phyloP scores from a whole-genome alignment of 2,113 vertebrate species.

The Bufo gargarizans region DNA sequence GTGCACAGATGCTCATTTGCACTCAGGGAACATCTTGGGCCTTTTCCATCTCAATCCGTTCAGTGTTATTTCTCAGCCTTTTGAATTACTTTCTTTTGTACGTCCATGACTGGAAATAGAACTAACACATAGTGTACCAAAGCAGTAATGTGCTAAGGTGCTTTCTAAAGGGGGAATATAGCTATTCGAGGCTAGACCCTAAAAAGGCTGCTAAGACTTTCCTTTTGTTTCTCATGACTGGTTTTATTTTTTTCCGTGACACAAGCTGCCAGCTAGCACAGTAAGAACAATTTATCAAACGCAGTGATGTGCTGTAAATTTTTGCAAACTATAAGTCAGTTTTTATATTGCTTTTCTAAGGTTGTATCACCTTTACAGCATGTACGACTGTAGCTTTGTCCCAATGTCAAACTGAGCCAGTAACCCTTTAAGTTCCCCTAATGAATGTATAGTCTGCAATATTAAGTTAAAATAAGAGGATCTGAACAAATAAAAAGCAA shows the following conservation, averaged over 20 bases:
- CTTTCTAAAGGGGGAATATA: slow-evolving; percentile 47
- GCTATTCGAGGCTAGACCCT: slow-evolving; percentile 25
- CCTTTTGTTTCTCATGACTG: slow-evolving; percentile 53
- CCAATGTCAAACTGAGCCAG: neutral
- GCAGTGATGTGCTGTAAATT: slow-evolving; percentile 49
- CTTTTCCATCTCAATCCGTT: slow-evolving; percentile 43
- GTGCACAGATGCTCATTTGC: slow-evolving; percentile 53
- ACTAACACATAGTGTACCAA: slow-evolving; percentile 40
- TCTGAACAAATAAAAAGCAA: neutral
- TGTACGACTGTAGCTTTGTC: neutral
- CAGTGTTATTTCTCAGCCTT: slow-evolving; percentile 48
- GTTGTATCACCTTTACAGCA: slow-evolving; percentile 34
- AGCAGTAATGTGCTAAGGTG: slow-evolving; percentile 33
- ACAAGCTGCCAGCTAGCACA: slow-evolving; percentile 39
- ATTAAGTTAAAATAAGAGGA: neutral
- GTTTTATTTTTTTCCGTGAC: slow-evolving; percentile 46
- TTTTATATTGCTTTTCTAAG: slow-evolving; percentile 46
- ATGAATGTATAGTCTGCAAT: neutral
- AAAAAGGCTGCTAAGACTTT: slow-evolving; percentile 23
- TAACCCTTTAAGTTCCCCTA: neutral
- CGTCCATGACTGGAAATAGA: slow-evolving; percentile 38
- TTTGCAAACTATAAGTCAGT: slow-evolving; percentile 46
- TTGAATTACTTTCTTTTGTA: slow-evolving; percentile 51
- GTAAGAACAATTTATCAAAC: slow-evolving; percentile 53
- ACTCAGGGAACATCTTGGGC: slow-evolving; percentile 44